Conservation (phyloP, 2,888 invertebrate genomes). For the Leucophora obtusa region DNA sequence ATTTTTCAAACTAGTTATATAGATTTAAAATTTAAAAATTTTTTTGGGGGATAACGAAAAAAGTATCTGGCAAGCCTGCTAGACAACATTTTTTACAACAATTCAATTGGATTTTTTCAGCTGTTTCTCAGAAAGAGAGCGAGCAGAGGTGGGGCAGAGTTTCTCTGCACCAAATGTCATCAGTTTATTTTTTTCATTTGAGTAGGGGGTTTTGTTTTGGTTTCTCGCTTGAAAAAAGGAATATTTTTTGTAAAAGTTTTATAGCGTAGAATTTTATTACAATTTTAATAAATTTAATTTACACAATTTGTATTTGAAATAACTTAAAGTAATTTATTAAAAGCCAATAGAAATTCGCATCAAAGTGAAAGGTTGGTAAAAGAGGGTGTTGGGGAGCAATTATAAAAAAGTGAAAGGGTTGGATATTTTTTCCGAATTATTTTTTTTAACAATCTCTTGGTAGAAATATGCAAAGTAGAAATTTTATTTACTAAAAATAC, state of each 20-base stretch:
- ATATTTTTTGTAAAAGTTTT: not conserved
- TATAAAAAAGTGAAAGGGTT: conserved; percentile 27
- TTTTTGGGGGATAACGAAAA: too few species aligned
- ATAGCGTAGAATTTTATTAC: too few species aligned
- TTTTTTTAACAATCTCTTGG: not conserved
- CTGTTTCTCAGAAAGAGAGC: conserved; percentile 18
- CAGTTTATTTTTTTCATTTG: conserved; percentile 22
- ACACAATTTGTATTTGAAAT: too few species aligned
- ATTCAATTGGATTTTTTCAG: too few species aligned
- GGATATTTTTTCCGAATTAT: not conserved
- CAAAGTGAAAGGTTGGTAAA: not conserved
- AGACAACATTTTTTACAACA: too few species aligned
- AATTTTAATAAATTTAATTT: too few species aligned
- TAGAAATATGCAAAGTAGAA: not conserved
- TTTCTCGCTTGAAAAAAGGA: not conserved
- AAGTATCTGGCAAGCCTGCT: too few species aligned
- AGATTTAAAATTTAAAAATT: too few species aligned
- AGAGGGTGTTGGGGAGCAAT: not conserved
- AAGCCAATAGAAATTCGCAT: not conserved
- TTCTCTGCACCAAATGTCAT: conserved; percentile 39
- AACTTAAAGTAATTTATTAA: not conserved
- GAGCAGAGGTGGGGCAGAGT: not conserved
- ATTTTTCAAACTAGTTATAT: too few species aligned
- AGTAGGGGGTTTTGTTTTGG: conserved; percentile 50
- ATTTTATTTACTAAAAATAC: not conserved